Base-by-base conservation (phyloP, 92 coral and sea anemone genomes). In the Parazoanthus swiftii region DNA sequence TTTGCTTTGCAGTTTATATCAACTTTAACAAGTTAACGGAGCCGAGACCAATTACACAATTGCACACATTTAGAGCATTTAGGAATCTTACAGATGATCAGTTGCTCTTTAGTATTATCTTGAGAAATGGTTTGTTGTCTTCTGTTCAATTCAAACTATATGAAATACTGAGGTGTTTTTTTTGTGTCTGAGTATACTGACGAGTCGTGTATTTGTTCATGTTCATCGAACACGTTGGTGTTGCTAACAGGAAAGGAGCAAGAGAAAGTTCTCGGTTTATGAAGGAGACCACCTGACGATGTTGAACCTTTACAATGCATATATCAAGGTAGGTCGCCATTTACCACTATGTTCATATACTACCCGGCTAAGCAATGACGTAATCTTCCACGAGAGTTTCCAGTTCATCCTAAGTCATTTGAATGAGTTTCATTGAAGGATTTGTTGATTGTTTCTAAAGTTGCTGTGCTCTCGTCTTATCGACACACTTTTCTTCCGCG, bases 261-360 rank as follows among this genome's bases (percentile, higher is more conserved):
- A 92, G 75, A 89, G 96, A 81, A 97, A 92, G 85, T 97, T 95
- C 56, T 88, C 97, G 23, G 99, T 97, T 4, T 90, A 97, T 50
- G 99, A 97, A 94, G 99, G 99, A 44, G 99, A 97, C 88, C 99
- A 97, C 76, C 63, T 97, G 11, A 95, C 99, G 25, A 88, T 93
- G 67, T 89, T 95, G 26, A 97, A 97, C 86, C 97, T 97, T n/a
- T 95, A 86, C 33, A 90, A 90, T 50, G 95, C 98, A 21, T 97
- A 92, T 85, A 29, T 97, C 38, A 97, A 92, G 95, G 98, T 94
- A 94, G 4, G 33, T 35, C 11, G 21, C 38, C 76, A 13, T 80
- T 38, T 37, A 23, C 50, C 90, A 39, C 37, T 20, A 50, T 0
- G 44, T 50, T 11, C 43, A 65, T 9, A 44, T 8, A 29, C 29